Conservation (phyloP, 2,113 vertebrate genomes). For the Noctilio leporinus region DNA sequence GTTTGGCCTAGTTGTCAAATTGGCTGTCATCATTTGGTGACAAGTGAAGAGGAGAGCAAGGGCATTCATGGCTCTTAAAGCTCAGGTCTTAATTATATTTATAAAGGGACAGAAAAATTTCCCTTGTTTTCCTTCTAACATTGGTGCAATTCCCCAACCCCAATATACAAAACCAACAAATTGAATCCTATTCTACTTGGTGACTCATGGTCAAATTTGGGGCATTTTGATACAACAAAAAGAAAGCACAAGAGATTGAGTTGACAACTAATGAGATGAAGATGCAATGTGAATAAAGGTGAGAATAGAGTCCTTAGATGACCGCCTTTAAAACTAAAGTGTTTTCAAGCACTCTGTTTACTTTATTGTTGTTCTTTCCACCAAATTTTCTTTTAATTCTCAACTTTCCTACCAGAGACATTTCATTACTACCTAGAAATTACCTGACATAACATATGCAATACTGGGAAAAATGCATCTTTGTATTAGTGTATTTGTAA, state of each 20-base stretch:
- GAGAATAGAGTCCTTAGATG: background rate
- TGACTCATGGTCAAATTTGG: background rate
- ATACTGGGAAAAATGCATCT: background rate
- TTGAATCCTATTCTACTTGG: background rate
- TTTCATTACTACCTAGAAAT: background rate
- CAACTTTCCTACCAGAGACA: background rate
- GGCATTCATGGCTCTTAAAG: background rate
- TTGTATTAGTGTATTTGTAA: background rate
- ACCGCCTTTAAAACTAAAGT: background rate
- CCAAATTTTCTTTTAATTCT: background rate
- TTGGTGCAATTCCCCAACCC: background rate
- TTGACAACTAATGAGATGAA: background rate
- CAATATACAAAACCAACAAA: background rate
- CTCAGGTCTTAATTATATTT: background rate
- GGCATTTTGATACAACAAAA: background rate
- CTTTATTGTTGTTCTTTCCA: background rate
- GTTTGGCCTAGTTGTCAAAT: slow-evolving; percentile 44
- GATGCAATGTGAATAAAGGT: background rate
- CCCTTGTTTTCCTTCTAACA: background rate
- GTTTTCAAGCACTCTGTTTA: background rate
- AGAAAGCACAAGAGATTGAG: background rate
- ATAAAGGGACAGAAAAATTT: background rate
- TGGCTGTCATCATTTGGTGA: slow-evolving; percentile 29
- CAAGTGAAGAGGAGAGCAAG: background rate
- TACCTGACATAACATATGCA: background rate